Conservation (phyloP, 2,797 vertebrate species). For the Falco concolor region DNA sequence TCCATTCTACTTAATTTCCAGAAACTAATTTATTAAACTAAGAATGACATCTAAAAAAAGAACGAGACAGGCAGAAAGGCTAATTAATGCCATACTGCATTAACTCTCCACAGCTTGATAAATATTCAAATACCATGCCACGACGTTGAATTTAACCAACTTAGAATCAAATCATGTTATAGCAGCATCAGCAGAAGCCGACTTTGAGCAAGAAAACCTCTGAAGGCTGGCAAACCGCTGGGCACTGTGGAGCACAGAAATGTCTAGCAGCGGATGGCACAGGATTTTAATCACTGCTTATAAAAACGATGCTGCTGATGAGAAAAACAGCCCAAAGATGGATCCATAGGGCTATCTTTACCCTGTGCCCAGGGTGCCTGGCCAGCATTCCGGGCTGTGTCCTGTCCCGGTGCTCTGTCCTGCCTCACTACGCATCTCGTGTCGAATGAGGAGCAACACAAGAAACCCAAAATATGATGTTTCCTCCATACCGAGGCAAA, state of each 20-base stretch:
- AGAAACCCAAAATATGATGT: neutral
- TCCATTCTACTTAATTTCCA: slow-evolving; percentile 48
- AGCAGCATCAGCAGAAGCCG: slow-evolving; percentile 33
- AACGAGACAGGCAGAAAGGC: slow-evolving; percentile 66
- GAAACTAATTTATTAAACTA: slow-evolving; percentile 67
- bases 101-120: slow-evolving; percentile 66
- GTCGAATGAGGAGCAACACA: neutral
- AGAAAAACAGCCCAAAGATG: neutral
- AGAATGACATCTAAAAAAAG: slow-evolving; percentile 69
- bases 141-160: slow-evolving; percentile 31
- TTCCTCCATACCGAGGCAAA: neutral
- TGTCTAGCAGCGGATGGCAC: neutral
- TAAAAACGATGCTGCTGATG: neutral
- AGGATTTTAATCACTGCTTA: neutral
- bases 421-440: neutral
- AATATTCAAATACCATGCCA: slow-evolving; percentile 62
- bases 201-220: neutral
- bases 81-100: slow-evolving; percentile 71
- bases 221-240: neutral
- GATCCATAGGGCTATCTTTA: fast-evolving
- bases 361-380: too few species aligned
- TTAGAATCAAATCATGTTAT: slow-evolving; percentile 37
- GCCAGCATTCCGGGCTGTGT: neutral
- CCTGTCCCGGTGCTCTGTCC: neutral
- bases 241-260: neutral